phyloP scores from a whole-genome alignment of 2,113 vertebrate species.

The Paracanthobrama guichenoti region DNA sequence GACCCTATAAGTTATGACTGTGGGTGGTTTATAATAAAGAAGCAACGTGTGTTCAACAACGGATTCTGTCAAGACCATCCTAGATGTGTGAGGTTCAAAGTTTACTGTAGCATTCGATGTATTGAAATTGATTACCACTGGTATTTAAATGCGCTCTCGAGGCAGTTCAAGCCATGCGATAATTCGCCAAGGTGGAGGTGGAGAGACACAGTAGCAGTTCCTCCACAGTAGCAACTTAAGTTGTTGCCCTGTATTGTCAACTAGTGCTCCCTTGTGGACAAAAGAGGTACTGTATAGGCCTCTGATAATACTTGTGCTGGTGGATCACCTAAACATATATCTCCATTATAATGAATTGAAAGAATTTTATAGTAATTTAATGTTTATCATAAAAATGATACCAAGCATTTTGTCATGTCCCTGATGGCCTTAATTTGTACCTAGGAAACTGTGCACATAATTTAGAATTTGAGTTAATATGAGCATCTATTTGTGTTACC shows the following conservation, averaged over 20 bases:
- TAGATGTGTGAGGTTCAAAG: background rate
- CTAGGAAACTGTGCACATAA: background rate
- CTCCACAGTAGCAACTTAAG: conserved; percentile 32
- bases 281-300: conserved; percentile 7
- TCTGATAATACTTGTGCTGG: background rate
- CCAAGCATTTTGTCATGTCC: background rate
- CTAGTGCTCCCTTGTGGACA: conserved; percentile 39
- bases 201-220: conserved; percentile 6
- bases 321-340: background rate
- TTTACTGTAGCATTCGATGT: background rate
- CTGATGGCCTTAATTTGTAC: too few species aligned
- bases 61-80: background rate
- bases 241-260: background rate
- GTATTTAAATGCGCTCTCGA: background rate
- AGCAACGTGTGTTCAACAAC: background rate
- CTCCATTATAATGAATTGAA: background rate
- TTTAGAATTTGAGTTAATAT: background rate
- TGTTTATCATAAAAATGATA: background rate
- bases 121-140: background rate
- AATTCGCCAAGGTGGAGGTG: background rate
- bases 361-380: background rate
- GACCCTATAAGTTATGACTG: background rate
- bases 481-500: background rate
- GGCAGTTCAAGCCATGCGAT: background rate
- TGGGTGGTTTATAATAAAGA: background rate